Conservation (phyloP, 2,888 invertebrate genomes). For the Eupithecia subfuscata region DNA sequence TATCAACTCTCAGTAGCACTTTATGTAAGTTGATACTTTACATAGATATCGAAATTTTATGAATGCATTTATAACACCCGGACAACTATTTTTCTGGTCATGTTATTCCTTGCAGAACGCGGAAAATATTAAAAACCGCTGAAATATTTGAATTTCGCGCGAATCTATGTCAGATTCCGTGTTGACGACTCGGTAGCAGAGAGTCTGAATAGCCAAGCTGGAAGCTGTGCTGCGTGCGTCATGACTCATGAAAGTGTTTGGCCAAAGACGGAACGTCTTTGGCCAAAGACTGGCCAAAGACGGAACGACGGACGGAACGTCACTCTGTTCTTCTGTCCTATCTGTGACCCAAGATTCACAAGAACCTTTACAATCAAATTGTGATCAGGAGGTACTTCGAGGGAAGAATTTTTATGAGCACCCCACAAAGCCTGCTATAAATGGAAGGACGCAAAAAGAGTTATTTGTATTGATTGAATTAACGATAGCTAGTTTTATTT, state of each 20-base stretch:
- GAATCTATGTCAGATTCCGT: too few relatives aligned
- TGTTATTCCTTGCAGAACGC: too few relatives aligned
- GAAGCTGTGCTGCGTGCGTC: neutral
- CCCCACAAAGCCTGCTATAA: constrained; percentile 69
- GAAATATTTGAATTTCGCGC: too few relatives aligned
- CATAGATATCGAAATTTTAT: neutral
- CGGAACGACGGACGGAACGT: too few relatives aligned
- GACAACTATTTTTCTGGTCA: too few relatives aligned
- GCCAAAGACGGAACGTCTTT: too few relatives aligned
- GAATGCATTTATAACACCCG: neutral
- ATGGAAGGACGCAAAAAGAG: constrained; percentile 55
- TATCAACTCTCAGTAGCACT: too few relatives aligned
- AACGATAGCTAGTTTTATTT: constrained; percentile 53
- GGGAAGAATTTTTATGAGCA: constrained; percentile 73
- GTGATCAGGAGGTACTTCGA: constrained; percentile 69
- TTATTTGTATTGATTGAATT: constrained; percentile 64
- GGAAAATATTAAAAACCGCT: too few relatives aligned
- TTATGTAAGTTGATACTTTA: too few relatives aligned
- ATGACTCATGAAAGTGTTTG: too few relatives aligned
- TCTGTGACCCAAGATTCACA: constrained; percentile 36
- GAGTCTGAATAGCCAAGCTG: too few relatives aligned
- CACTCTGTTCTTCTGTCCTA: constrained; percentile 14
- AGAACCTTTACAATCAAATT: constrained; percentile 72
- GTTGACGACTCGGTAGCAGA: too few relatives aligned
- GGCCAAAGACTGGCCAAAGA: neutral